phyloP scores from a whole-genome alignment of 2,888 invertebrate genomes.

The Steinernema carpocapsae region DNA sequence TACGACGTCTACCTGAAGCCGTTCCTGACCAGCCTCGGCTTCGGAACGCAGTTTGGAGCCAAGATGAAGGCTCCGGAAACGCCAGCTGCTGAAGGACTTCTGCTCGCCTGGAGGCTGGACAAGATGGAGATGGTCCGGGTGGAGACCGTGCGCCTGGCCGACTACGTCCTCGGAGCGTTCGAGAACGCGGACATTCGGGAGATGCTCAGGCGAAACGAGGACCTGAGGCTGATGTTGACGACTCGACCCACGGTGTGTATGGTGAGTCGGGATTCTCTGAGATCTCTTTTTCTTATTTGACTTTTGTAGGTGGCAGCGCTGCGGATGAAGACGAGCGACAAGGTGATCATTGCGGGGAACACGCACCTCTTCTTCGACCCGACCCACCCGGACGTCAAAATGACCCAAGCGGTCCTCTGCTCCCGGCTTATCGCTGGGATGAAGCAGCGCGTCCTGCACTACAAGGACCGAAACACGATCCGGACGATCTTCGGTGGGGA shows the following conservation, averaged over 20 bases:
- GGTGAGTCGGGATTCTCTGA: neutral
- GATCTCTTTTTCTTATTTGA: neutral
- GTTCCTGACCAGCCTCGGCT: neutral
- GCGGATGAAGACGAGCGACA: neutral
- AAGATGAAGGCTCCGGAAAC: neutral
- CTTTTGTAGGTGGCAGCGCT: neutral
- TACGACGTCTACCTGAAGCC: neutral
- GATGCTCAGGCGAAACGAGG: neutral
- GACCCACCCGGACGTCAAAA: neutral
- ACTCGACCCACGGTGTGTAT: neutral
- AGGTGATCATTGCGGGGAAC: neutral
- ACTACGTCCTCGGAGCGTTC: neutral
- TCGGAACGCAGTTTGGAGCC: neutral
- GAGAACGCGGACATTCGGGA: neutral
- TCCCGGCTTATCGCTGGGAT: neutral
- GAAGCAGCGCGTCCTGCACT: neutral
- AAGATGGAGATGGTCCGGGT: neutral
- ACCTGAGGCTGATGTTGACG: neutral
- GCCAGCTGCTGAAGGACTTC: neutral
- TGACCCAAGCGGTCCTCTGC: neutral
- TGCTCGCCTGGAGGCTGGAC: neutral
- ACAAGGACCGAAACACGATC: neutral
- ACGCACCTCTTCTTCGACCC: slow-evolving; percentile 9
- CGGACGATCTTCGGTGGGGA: slow-evolving; percentile 84
- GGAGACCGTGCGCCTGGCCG: neutral